Conservation (phyloP, 2,113 vertebrate genomes). For the Phoxinus phoxinus region DNA sequence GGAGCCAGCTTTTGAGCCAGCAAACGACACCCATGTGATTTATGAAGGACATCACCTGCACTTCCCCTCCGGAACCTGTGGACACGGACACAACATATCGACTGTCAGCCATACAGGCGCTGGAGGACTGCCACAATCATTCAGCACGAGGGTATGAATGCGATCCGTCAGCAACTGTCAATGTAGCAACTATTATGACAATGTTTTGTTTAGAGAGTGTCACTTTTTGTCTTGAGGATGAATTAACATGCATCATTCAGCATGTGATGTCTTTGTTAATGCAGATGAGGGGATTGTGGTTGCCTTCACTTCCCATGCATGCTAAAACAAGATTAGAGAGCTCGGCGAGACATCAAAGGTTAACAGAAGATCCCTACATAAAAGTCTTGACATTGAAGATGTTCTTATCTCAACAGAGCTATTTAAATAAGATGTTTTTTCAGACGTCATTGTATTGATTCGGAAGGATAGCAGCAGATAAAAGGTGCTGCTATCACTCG, state of each 20-base stretch:
- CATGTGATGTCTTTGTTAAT: conserved; percentile 40
- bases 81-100: conserved; percentile 78
- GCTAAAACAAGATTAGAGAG: conserved; percentile 39
- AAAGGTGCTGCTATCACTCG: not conserved
- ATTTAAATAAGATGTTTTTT: conserved; percentile 33
- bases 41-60: conserved; percentile 79
- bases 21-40: conserved; percentile 78
- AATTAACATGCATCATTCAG: conserved; percentile 43
- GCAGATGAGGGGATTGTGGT: conserved; percentile 27
- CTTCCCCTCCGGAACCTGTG: conserved; percentile 82
- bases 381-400: conserved; percentile 26
- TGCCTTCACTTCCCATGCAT: conserved; percentile 2
- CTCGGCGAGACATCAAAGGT: conserved; percentile 40
- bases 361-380: conserved; percentile 14
- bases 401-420: conserved; percentile 45
- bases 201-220: conserved; percentile 8
- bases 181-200: not conserved
- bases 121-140: conserved; percentile 59
- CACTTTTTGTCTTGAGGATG: conserved; percentile 28
- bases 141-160: conserved; percentile 81
- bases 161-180: not conserved
- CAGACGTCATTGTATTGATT: conserved; percentile 13
- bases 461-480: not conserved
- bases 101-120: not conserved
- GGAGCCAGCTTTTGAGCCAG: conserved; percentile 78